Base-by-base conservation (phyloP, 1,140 invertebrate genomes). In the Drosophila tropicalis region DNA sequence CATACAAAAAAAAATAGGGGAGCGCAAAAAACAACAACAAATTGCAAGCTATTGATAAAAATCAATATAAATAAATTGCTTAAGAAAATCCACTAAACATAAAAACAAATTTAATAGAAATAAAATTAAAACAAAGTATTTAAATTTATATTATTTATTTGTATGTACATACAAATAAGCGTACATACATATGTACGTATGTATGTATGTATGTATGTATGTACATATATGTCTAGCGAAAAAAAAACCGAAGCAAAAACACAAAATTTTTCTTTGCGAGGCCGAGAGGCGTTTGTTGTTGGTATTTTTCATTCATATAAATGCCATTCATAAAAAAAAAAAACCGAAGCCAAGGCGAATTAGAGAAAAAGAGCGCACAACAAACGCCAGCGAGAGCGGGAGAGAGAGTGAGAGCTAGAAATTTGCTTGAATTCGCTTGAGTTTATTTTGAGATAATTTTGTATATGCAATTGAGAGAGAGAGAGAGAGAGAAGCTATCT, bases 271-370 rank as follows among this genome's bases (percentile, higher is more conserved):
- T 79, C 79, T 62, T 87, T 86, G 5, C 51, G 58, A 13, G 9
- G 66, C 34, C 29, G 68, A 39, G 55, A 47, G 36, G 55, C 55
- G 12, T 57, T 32, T 34, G 32, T 51, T 51, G 44, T 51, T 71
- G 75, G 76, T 68, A 84, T 73, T 69, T 62, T 87, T 87, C 84
- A 87, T 87, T 87, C 84, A 87, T 87, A 87, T 89, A 87, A 87
- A 89, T 81, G 73, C 72, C 68, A 86, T 51, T 51, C 44, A 79
- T 72, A 75, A 82, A 86, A 76, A 75, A 82, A 86, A 76, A 76
- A 76, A 72, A 81, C 76, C 82, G 76, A 69, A 65, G 60, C 58
- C 58, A 70, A 57, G 56, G 51, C 44, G 63, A 82, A 82, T 47
- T 57, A 40, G 32, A 61, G 34, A 65, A 63, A 75, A 61, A 47